Conservation (phyloP, 2,888 invertebrate species). For the Mimachlamys varia region DNA sequence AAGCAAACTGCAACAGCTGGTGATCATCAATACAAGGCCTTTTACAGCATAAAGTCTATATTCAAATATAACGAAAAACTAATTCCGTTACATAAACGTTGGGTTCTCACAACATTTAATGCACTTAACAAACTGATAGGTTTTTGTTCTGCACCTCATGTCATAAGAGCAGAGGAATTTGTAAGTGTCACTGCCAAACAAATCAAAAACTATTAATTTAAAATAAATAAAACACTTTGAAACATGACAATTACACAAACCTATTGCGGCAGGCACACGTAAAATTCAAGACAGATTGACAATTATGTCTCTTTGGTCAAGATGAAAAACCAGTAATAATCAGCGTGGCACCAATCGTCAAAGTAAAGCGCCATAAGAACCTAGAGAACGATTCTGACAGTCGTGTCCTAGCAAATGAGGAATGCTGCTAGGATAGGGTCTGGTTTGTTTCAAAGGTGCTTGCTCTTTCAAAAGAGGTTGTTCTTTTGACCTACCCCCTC, state of each 20-base stretch:
- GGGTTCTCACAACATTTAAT: too few relatives aligned
- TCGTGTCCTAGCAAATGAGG: not conserved
- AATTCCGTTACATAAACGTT: too few relatives aligned
- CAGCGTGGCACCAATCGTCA: not conserved
- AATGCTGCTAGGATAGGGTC: not conserved
- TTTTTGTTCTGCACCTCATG: too few relatives aligned
- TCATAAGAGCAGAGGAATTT: not conserved
- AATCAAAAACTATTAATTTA: not conserved
- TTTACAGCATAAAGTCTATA: too few relatives aligned
- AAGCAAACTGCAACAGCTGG: too few relatives aligned
- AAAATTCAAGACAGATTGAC: not conserved
- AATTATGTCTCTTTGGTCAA: not conserved
- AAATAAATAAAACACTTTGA: not conserved
- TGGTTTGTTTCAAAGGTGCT: slow-evolving; percentile 7
- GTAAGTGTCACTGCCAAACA: not conserved
- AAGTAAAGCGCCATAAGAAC: not conserved
- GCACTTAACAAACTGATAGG: too few relatives aligned
- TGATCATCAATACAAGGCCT: too few relatives aligned
- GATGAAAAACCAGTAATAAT: not conserved
- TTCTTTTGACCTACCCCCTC: not conserved
- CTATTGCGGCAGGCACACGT: not conserved
- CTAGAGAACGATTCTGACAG: not conserved
- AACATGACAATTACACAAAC: slow-evolving; percentile 23
- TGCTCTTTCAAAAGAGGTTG: not conserved
- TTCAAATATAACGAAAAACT: too few relatives aligned